A percentile compares a stretch with the other conserved stretches of the same genome.
Conservation (phyloP, 2,888 invertebrate genomes). For the Hermaeophaga mercurialis region DNA sequence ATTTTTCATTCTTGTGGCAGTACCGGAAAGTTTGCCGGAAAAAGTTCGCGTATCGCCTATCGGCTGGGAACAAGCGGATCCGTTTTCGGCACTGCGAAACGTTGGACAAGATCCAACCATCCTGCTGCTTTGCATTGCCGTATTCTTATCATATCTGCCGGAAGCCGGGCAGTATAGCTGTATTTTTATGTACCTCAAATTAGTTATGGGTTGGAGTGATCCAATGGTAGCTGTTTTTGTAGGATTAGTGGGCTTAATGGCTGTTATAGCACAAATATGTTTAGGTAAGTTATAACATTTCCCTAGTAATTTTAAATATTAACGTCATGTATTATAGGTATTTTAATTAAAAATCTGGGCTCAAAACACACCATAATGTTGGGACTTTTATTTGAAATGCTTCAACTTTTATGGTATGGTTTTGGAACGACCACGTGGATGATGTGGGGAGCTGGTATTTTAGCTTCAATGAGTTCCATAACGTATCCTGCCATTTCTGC, state of each 20-base stretch:
- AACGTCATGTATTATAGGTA: slow-evolving; percentile 44
- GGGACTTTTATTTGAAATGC: slow-evolving; percentile 94
- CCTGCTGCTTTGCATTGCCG: slow-evolving; percentile 94
- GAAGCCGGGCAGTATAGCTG: slow-evolving; percentile 99
- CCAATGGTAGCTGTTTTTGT: slow-evolving; percentile 97
- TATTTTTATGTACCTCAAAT: slow-evolving; percentile 97
- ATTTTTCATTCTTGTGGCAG: slow-evolving; percentile 96
- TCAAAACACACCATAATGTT: slow-evolving; percentile 97
- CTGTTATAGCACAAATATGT: slow-evolving; percentile 92
- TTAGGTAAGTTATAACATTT: slow-evolving; percentile 61
- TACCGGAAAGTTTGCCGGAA: slow-evolving; percentile 97
- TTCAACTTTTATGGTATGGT: slow-evolving; percentile 97
- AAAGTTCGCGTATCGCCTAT: slow-evolving; percentile 81
- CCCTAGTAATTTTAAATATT: slow-evolving; percentile 8
- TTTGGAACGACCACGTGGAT: slow-evolving; percentile 97
- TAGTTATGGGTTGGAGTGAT: slow-evolving; percentile 94
- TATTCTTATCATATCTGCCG: slow-evolving; percentile 96
- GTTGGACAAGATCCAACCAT: slow-evolving; percentile 96
- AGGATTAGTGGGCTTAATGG: slow-evolving; percentile 94
- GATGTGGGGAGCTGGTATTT: slow-evolving; percentile 99
- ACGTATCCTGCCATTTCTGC: slow-evolving; percentile 99
- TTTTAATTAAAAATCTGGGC: slow-evolving; percentile 75
- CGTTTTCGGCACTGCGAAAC: slow-evolving; percentile 90
- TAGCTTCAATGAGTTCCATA: slow-evolving; percentile 94
- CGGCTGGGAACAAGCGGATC: slow-evolving; percentile 98